Conservation (phyloP, 2,797 vertebrate species). For the Neopelma chrysocephalum region DNA sequence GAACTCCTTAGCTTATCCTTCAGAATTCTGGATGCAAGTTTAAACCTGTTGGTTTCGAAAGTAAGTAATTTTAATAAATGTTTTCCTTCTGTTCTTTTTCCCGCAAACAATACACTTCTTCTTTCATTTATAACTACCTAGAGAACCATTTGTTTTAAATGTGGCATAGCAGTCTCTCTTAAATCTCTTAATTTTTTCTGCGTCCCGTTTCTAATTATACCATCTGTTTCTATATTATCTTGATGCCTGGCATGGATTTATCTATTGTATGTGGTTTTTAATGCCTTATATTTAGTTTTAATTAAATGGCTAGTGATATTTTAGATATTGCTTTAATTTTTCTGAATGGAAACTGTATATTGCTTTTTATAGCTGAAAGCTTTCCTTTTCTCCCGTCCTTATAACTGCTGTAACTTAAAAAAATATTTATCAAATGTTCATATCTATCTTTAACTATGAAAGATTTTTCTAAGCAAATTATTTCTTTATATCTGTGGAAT, state of each 20-base stretch:
- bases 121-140: background rate
- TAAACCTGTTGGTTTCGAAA: background rate
- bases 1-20: background rate
- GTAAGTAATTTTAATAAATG: background rate
- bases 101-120: background rate
- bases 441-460: background rate
- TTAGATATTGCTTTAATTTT: background rate
- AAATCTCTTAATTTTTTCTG: background rate
- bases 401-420: background rate
- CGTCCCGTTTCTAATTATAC: background rate
- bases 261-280: background rate
- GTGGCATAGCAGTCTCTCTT: background rate
- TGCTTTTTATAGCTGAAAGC: background rate
- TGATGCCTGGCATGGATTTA: background rate
- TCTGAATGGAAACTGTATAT: background rate
- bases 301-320: background rate
- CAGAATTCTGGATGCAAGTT: background rate
- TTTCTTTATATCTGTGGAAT: background rate
- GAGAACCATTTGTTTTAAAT: background rate
- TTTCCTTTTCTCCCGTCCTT: background rate
- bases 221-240: background rate
- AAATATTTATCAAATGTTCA: background rate
- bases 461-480: background rate
- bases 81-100: background rate
- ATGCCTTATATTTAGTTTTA: background rate